phyloP scores from a whole-genome alignment of 2,797 vertebrate species.

The Potorous gilbertii region DNA sequence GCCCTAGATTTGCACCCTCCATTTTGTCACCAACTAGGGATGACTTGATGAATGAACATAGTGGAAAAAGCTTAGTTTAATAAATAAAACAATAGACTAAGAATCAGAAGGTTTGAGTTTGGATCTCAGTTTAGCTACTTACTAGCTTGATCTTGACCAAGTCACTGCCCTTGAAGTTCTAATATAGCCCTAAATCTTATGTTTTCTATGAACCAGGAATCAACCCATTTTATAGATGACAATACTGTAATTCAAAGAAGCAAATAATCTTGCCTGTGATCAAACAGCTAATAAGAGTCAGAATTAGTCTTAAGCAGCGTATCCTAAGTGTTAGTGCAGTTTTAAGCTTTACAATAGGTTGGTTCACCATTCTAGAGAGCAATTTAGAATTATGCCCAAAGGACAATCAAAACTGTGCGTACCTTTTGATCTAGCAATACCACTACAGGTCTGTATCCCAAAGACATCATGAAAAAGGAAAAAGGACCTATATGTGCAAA shows the following conservation, averaged over 20 bases:
- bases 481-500: neutral
- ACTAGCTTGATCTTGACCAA: neutral
- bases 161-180: neutral
- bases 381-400: neutral
- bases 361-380: neutral
- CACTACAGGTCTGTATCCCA: neutral
- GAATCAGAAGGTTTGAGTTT: neutral
- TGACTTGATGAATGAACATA: neutral
- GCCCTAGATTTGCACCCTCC: neutral
- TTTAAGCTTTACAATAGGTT: neutral
- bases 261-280: neutral
- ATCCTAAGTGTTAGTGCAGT: neutral
- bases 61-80: neutral
- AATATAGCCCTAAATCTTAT: neutral
- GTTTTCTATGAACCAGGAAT: neutral
- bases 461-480: neutral
- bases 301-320: neutral
- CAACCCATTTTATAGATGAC: neutral
- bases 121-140: neutral
- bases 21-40: neutral
- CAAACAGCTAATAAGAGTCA: neutral
- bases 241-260: neutral
- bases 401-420: neutral
- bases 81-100: neutral
- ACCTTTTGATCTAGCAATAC: neutral